Evolutionary conservation across 2,113 vertebrate species (phyloP), one percentile per base, ranked within the genome.

Genomic region (Ceratotherium simum): DNA sequence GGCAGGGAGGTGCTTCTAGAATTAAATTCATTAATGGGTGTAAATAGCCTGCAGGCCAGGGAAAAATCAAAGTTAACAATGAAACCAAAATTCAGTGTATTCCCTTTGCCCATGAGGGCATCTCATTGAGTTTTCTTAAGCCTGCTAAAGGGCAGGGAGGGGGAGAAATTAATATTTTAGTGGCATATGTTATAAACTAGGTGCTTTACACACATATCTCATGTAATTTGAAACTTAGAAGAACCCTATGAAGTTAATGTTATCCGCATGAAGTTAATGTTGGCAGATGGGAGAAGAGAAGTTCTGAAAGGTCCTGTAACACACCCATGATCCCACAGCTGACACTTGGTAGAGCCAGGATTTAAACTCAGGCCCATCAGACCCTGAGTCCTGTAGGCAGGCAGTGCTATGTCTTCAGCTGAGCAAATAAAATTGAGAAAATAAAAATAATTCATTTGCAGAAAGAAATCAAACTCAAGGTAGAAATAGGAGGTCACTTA

Each of bases 391-490:
- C 48, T 16, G 13, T 2, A 70, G 51, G 21, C 5, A 86, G 20
- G 20, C 3, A 27, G 29, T 29, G 17, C 17, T 33, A 4, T 39
- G 51, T 60, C 60, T 73, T 76, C 18, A 69, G 23, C 51, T 81
- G 54, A 94, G 60, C 42, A 88, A 56, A 72, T 75, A 56, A 75
- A 83, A 92, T 25, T 16, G 81, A 79, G 92, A 64, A 97, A 39
- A 84, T 46, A 75, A 72, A 96, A 84, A 21, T 14, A 73, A 78
- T 31, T 51, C 21, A 39, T 72, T 56, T 91, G 7, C 48, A 90
- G 62, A 62, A 82, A 83, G 23, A 87, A 78, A 60, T 16, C 36
- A 76, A 73, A 89, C 60, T 89, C 29, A 25, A 70, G 11, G 6
- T 51, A 1, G 87, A 78, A 14, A 65, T 29, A 70, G 46, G 72